Evolutionary conservation across 2,888 invertebrate species (phyloP).

Genomic region (Ephialtes manifestator): DNA sequence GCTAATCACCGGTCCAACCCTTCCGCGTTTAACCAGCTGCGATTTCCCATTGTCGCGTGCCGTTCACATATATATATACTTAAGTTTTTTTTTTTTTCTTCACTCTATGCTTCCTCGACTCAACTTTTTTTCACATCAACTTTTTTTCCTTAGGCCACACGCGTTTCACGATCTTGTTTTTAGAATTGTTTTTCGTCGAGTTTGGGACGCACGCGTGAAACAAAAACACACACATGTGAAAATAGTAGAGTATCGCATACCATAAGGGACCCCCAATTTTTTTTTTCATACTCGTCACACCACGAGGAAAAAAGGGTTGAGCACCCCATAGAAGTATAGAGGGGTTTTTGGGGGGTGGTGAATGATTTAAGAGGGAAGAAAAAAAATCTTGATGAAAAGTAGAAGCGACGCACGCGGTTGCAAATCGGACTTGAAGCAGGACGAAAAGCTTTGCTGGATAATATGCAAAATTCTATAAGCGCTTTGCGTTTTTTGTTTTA

Average conservation of each 20-base stretch:
- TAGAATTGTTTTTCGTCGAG: slow-evolving; percentile 63
- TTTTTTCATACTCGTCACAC: slow-evolving; percentile 45
- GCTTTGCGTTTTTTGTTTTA: slow-evolving; percentile 23
- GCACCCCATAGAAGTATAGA: slow-evolving; percentile 11
- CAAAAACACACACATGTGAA: slow-evolving; percentile 69
- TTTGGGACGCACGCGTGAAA: slow-evolving; percentile 56
- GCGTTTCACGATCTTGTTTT: slow-evolving; percentile 72
- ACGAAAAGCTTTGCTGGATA: slow-evolving; percentile 1
- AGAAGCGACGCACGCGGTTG: slow-evolving; percentile 71
- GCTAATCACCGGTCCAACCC: slow-evolving; percentile 82
- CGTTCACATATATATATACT: slow-evolving; percentile 54
- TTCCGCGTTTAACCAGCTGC: slow-evolving; percentile 85
- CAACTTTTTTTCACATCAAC: slow-evolving; percentile 24
- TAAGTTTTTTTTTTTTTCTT: slow-evolving; percentile 43
- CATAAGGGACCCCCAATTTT: slow-evolving; percentile 61
- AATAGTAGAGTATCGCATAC: slow-evolving; percentile 39
- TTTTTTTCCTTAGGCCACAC: slow-evolving; percentile 57
- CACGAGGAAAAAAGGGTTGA: slow-evolving; percentile 58
- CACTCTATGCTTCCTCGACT: slow-evolving; percentile 20
- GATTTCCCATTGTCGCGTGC: slow-evolving; percentile 78
- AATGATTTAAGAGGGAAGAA: slow-evolving; percentile 42
- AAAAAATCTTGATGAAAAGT: slow-evolving; percentile 69
- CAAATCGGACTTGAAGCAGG: slow-evolving; percentile 73
- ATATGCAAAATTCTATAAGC: neutral
- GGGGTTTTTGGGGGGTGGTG: too few relatives aligned